Percentiles rank a stretch among this genome's conserved stretches.
Conservation (phyloP, 2,797 vertebrate genomes). For the Mionectes olivaceus region DNA sequence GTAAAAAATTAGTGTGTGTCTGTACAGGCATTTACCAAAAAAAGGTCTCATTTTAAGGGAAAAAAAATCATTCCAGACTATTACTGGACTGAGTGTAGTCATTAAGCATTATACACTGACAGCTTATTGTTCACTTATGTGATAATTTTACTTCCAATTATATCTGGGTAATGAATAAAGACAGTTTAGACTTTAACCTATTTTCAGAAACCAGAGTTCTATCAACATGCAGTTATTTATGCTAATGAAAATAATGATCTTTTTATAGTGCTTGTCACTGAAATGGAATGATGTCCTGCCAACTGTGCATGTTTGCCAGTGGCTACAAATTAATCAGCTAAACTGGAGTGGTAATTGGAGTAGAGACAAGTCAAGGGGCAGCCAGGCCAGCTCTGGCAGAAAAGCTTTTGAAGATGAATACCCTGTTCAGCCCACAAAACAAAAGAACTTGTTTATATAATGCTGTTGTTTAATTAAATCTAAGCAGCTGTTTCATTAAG, state of each 20-base stretch:
- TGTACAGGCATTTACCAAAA: not conserved
- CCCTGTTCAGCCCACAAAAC: constrained; percentile 23
- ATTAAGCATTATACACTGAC: constrained; percentile 28
- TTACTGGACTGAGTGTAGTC: constrained; percentile 6
- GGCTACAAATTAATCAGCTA: constrained; percentile 77
- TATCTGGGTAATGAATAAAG: constrained; percentile 71
- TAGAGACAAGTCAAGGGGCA: constrained; percentile 68
- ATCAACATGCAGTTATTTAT: constrained; percentile 76
- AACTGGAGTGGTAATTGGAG: constrained; percentile 73
- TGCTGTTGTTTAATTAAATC: constrained; percentile 63
- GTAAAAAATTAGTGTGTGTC: not conserved
- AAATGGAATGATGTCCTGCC: constrained; percentile 71
- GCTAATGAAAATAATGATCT: constrained; percentile 78
- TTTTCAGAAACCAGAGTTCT: constrained; percentile 70
- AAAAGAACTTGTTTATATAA: constrained; percentile 67
- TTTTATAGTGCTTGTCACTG: constrained; percentile 75
- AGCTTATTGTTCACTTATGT: constrained; percentile 52
- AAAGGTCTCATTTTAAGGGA: not conserved
- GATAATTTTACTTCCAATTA: constrained; percentile 71
- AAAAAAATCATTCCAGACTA: constrained; percentile 10
- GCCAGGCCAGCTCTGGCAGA: constrained; percentile 48
- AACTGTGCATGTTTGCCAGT: constrained; percentile 72
- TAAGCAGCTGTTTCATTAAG: constrained; percentile 66
- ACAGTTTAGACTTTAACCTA: constrained; percentile 68
- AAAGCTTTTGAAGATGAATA: constrained; percentile 62